phyloP scores from a whole-genome alignment of 2,113 vertebrate species.

The Callocephalon fimbriatum region DNA sequence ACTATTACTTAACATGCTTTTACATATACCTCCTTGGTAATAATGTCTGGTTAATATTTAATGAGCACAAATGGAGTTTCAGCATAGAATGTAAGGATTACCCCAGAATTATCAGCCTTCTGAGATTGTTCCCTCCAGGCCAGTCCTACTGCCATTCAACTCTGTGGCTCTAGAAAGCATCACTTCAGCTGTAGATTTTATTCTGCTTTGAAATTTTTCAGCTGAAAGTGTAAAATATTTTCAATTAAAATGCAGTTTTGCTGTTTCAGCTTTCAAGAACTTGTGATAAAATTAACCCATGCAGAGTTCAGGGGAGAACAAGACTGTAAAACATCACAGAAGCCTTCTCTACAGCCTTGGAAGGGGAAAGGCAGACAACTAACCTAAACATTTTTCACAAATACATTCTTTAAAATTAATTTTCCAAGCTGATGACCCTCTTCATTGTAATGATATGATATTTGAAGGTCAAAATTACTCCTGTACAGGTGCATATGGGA shows the following conservation, averaged over 20 bases:
- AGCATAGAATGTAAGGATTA: neutral
- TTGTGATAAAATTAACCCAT: conserved; percentile 25
- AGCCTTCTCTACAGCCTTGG: neutral
- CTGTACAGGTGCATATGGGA: neutral
- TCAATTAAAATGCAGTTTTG: neutral
- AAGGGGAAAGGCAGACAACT: neutral
- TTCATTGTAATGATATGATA: neutral
- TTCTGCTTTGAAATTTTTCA: neutral
- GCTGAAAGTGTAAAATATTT: neutral
- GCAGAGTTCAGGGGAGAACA: neutral
- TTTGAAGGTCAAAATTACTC: neutral
- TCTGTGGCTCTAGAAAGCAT: neutral
- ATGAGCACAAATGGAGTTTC: conserved; percentile 15
- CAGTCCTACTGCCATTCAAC: neutral
- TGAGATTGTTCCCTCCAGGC: neutral
- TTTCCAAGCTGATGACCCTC: neutral
- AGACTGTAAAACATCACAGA: neutral
- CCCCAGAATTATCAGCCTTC: neutral
- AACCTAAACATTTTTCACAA: neutral
- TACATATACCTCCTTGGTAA: neutral
- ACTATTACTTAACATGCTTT: neutral
- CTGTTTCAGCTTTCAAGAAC: neutral
- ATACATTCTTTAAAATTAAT: neutral
- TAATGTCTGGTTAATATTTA: conserved; percentile 7
- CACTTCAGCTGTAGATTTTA: neutral